phyloP scores from a whole-genome alignment of 2,797 vertebrate genomes.

The Picus viridis region DNA sequence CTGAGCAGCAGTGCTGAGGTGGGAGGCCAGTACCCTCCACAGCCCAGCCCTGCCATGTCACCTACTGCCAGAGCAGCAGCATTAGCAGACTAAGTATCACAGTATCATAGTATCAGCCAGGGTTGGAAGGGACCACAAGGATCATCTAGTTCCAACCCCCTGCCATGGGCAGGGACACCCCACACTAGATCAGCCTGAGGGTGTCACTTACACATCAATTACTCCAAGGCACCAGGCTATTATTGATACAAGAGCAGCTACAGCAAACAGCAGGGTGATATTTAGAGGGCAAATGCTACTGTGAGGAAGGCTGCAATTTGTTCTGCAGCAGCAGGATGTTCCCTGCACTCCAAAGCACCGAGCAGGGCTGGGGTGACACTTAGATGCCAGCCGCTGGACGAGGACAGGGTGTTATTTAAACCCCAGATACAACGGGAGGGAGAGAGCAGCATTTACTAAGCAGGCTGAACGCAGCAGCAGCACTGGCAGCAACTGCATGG shows the following conservation, averaged over 20 bases:
- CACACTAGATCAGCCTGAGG: neutral
- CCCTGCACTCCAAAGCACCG: neutral
- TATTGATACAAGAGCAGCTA: slow-evolving; percentile 35
- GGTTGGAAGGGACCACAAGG: no score
- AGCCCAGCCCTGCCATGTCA: neutral
- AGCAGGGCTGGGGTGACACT: slow-evolving; percentile 38
- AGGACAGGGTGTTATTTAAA: slow-evolving; percentile 62
- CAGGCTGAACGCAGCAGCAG: neutral
- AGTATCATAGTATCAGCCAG: no score
- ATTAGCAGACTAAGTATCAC: neutral
- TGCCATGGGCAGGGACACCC: no score
- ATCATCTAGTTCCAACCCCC: no score
- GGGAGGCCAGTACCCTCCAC: neutral
- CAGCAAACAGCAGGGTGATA: slow-evolving; percentile 35
- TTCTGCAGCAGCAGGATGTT: slow-evolving; percentile 23
- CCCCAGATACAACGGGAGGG: slow-evolving; percentile 33
- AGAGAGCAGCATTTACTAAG: slow-evolving; percentile 52
- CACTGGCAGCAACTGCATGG: slow-evolving; percentile 6
- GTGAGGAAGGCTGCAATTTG: slow-evolving; percentile 56
- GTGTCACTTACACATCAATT: slow-evolving; percentile 24
- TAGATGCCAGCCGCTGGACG: slow-evolving; percentile 2
- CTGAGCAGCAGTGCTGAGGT: neutral
- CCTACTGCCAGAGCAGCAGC: neutral
- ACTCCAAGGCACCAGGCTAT: slow-evolving; percentile 16
- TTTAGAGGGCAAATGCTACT: slow-evolving; percentile 22